Conservation (phyloP, 1,140 invertebrate species). For the Diorhabda elongata region DNA sequence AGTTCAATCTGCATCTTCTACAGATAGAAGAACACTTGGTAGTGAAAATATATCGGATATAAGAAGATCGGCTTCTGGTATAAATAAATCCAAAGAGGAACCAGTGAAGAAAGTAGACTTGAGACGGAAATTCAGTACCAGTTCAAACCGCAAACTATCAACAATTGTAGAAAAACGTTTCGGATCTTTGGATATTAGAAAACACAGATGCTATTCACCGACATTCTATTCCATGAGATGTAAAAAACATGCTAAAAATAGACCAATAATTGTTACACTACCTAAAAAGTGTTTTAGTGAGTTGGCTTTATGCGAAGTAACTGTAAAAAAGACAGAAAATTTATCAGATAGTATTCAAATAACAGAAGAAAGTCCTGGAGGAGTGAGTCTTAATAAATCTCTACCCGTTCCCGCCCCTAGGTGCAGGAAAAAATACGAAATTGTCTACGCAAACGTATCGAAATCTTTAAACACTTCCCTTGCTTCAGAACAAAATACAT, state of each 20-base stretch:
- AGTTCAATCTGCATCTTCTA: background rate
- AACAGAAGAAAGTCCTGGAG: conserved; percentile 35
- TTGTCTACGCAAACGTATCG: conserved; percentile 38
- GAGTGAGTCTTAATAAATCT: conserved; percentile 15
- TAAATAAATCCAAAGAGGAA: conserved; percentile 22
- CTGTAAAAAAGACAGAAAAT: conserved; percentile 20
- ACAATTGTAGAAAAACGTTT: conserved; percentile 33
- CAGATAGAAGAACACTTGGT: conserved; percentile 27
- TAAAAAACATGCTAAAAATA: conserved; percentile 45
- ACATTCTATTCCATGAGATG: conserved; percentile 47
- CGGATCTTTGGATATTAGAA: conserved; percentile 42
- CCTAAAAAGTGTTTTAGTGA: conserved; percentile 34
- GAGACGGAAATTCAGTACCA: conserved; percentile 5
- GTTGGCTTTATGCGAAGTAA: background rate
- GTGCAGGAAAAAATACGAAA: conserved; percentile 38
- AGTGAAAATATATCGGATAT: conserved; percentile 30
- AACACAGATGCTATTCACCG: conserved; percentile 46
- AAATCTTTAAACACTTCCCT: conserved; percentile 21
- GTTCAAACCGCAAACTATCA: background rate
- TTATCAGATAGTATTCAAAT: conserved; percentile 44
- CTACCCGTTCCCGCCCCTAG: conserved; percentile 40
- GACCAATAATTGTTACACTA: conserved; percentile 41
- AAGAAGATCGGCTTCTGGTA: conserved; percentile 31
- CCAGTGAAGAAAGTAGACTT: conserved; percentile 7
- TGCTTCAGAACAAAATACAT: conserved; percentile 23